A percentile compares a stretch with the other conserved stretches of the same genome.
Evolutionary conservation across 2,113 vertebrate species (phyloP).

Genomic region (Vanacampus margaritifer): DNA sequence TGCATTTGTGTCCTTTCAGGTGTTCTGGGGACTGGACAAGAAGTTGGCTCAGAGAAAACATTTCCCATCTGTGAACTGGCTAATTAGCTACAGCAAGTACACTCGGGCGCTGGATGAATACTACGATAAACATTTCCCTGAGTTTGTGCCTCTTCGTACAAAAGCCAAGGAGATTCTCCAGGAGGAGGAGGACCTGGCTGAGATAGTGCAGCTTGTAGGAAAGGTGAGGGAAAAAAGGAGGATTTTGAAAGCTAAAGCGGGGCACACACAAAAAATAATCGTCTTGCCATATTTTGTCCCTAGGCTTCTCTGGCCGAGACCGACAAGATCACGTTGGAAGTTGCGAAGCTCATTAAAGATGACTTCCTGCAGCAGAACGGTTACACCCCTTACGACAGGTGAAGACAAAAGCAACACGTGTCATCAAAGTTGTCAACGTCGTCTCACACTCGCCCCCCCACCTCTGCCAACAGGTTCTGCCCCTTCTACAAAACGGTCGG

Average conservation of each 20-base stretch:
- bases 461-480: conserved; percentile 80
- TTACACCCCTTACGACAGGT: conserved; percentile 95
- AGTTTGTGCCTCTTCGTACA: conserved; percentile 92
- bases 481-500: conserved; percentile 98
- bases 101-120: conserved; percentile 91
- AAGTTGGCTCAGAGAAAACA: conserved; percentile 97
- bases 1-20: conserved; percentile 63
- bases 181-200: conserved; percentile 95
- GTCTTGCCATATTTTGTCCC: conserved; percentile 1
- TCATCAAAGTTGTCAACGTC: neutral
- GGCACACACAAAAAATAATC: neutral
- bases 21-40: conserved; percentile 98
- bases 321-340: conserved; percentile 97
- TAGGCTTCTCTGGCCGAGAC: conserved; percentile 95
- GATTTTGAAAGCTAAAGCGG: neutral
- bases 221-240: conserved; percentile 76
- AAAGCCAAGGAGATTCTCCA: conserved; percentile 97
- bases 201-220: conserved; percentile 96
- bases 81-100: conserved; percentile 99
- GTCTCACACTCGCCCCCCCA: neutral
- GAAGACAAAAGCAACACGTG: conserved; percentile 5
- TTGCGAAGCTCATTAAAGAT: conserved; percentile 95
- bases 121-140: conserved; percentile 93
- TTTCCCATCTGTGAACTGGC: conserved; percentile 97
- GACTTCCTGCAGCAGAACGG: conserved; percentile 98